Evolutionary conservation across 1,140 invertebrate genomes (phyloP).

Genomic region (Amyelois transitella): DNA sequence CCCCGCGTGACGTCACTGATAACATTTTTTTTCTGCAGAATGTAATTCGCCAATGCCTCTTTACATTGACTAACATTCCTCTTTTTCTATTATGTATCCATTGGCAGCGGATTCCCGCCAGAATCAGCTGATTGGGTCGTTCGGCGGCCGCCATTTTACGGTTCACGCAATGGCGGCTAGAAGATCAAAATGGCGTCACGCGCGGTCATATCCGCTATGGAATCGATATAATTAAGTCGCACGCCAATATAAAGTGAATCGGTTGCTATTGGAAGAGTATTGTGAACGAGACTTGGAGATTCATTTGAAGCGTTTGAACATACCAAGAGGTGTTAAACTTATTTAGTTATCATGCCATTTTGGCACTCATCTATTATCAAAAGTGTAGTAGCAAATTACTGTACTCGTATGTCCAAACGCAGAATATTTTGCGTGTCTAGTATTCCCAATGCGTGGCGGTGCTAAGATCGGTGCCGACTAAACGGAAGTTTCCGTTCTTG

Average conservation of each 20-base stretch:
- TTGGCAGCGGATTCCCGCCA: conserved; percentile 39
- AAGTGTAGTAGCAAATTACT: too few relatives aligned
- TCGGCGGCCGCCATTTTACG: conserved; percentile 42
- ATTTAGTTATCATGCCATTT: too few relatives aligned
- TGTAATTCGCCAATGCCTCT: conserved; percentile 45
- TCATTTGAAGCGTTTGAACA: conserved; percentile 16
- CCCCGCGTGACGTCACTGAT: conserved; percentile 16
- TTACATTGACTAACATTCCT: conserved; percentile 49
- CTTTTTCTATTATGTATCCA: conserved; percentile 45
- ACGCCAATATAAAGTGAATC: conserved; percentile 17
- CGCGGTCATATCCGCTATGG: conserved; percentile 14
- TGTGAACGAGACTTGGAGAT: conserved; percentile 27
- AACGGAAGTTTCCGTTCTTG: conserved; percentile 94
- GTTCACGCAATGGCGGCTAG: conserved; percentile 27
- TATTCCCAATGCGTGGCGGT: conserved; percentile 95
- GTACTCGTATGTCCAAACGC: neutral
- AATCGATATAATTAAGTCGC: conserved; percentile 31
- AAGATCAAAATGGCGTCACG: conserved; percentile 30
- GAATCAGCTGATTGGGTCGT: conserved; percentile 57
- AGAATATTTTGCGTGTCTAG: conserved; percentile 70
- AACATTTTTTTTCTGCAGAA: conserved; percentile 47
- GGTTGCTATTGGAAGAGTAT: conserved; percentile 41
- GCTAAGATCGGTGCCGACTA: conserved; percentile 85
- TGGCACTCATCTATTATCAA: too few relatives aligned
- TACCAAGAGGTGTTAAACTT: neutral